Evolutionary conservation across 2,888 invertebrate species (phyloP).

Genomic region (Brenthis daphne): DNA sequence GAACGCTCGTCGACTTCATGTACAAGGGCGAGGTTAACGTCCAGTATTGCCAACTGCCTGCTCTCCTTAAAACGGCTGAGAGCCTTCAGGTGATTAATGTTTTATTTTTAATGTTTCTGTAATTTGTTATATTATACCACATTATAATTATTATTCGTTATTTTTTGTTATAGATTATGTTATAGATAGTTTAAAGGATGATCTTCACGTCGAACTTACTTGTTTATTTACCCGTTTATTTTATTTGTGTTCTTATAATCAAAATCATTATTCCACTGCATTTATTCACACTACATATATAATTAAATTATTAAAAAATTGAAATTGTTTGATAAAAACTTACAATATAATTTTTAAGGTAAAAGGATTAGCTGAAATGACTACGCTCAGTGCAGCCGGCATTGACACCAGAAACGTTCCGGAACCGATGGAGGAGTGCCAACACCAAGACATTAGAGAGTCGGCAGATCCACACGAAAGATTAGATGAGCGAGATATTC

Average conservation of each 20-base stretch:
- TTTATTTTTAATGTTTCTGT: neutral
- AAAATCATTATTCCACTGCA: neutral
- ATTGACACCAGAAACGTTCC: slow-evolving; percentile 75
- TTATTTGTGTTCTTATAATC: no score
- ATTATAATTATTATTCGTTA: no score
- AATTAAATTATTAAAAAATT: neutral
- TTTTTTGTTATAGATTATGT: no score
- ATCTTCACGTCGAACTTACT: no score
- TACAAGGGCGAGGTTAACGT: slow-evolving; percentile 98
- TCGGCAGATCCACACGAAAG: slow-evolving; percentile 63
- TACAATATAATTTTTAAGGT: slow-evolving; percentile 70
- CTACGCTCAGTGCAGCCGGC: slow-evolving; percentile 88
- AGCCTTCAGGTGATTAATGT: slow-evolving; percentile 87
- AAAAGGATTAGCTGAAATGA: slow-evolving; percentile 96
- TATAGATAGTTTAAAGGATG: no score
- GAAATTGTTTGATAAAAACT: neutral
- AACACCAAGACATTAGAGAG: slow-evolving; percentile 64
- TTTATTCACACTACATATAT: neutral
- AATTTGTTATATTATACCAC: no score
- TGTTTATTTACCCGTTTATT: no score
- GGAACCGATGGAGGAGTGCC: slow-evolving; percentile 79
- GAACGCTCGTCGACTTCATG: slow-evolving; percentile 97
- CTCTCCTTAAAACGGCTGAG: slow-evolving; percentile 95
- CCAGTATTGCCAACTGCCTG: slow-evolving; percentile 95
- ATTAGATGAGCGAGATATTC: slow-evolving; percentile 61